phyloP scores from a whole-genome alignment of 2,113 vertebrate genomes.

The Vimba vimba region DNA sequence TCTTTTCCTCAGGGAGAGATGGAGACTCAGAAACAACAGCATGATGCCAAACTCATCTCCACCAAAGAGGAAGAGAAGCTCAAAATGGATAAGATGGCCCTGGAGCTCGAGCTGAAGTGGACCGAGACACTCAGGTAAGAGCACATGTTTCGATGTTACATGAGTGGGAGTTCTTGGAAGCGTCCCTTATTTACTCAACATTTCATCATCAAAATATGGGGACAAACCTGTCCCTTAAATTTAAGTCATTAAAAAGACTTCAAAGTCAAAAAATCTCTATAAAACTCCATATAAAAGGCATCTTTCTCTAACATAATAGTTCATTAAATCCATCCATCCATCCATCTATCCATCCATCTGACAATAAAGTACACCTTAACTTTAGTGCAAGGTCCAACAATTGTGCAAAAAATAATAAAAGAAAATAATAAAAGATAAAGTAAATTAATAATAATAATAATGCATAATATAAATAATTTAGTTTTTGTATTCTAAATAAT shows the following conservation, averaged over 20 bases:
- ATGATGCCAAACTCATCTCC: constrained; percentile 85
- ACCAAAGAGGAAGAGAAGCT: constrained; percentile 92
- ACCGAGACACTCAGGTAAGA: constrained; percentile 91
- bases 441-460: background rate
- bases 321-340: background rate
- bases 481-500: background rate
- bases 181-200: background rate
- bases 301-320: background rate
- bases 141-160: constrained; percentile 6
- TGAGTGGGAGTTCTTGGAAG: background rate
- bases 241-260: no score
- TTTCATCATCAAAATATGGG: background rate
- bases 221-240: background rate
- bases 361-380: no score
- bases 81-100: constrained; percentile 91
- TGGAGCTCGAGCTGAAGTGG: constrained; percentile 96
- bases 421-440: no score
- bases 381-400: no score
- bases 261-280: no score
- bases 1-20: constrained; percentile 82
- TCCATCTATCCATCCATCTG: no score
- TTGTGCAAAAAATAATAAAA: no score
- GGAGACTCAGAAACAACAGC: constrained; percentile 89
- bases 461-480: no score
- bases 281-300: background rate